Percentiles rank a stretch among this genome's conserved stretches.
Conservation (phyloP, 2,797 vertebrate genomes). For the Aphelocoma californica region DNA sequence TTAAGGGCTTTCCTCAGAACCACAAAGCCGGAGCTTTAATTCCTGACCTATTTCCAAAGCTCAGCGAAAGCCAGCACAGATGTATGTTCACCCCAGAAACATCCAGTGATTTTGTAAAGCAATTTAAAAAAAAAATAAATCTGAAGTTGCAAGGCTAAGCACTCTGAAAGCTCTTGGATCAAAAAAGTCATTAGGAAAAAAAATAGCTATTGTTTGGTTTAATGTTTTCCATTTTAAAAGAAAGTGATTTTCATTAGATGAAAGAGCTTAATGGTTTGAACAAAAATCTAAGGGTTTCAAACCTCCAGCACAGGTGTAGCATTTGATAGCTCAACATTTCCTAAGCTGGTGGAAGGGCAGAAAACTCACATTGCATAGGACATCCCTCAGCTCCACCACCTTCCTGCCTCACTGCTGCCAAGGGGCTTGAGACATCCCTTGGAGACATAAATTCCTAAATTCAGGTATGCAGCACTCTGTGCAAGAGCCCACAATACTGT, state of each 20-base stretch:
- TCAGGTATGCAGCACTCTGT: background rate
- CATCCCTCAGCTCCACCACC: background rate
- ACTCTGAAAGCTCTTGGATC: slow-evolving; percentile 5
- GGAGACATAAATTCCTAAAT: background rate
- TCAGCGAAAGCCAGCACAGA: slow-evolving; percentile 57
- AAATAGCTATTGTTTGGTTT: background rate
- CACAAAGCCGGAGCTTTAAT: slow-evolving; percentile 16
- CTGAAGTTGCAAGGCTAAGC: slow-evolving; percentile 37
- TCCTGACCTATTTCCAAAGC: slow-evolving; percentile 48
- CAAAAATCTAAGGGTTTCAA: background rate
- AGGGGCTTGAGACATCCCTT: background rate
- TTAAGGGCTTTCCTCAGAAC: slow-evolving; percentile 45
- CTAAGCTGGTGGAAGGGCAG: background rate
- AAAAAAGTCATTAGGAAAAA: background rate
- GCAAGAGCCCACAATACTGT: background rate
- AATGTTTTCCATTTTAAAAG: slow-evolving; percentile 1
- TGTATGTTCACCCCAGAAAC: slow-evolving; percentile 49
- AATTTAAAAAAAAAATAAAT: background rate
- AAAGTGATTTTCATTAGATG: background rate
- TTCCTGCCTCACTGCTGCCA: background rate
- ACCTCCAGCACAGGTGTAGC: background rate
- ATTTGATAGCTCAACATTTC: background rate
- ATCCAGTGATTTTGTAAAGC: slow-evolving; percentile 41
- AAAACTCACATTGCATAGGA: background rate
- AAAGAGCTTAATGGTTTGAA: background rate